These are phyloP conservation scores for Umimayanthus kanabou DNA, from an alignment of 92 coral and sea anemone genomes.

Conservation along the genomic window DNA sequence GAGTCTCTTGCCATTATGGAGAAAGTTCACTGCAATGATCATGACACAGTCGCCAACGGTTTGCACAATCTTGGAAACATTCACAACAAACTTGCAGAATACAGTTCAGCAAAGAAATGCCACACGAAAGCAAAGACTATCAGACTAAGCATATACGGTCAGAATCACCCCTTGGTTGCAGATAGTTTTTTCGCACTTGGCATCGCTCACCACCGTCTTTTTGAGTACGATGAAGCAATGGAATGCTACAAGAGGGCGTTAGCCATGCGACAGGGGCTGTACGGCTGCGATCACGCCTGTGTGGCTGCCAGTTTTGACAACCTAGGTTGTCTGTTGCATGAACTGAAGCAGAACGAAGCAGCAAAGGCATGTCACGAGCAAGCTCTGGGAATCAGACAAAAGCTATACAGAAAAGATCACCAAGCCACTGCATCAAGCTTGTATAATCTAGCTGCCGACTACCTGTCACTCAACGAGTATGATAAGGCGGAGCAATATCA, in stretches of 20 bases:
- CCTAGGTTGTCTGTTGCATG: slow-evolving; percentile 32
- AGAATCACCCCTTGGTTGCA: slow-evolving; percentile 42
- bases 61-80: slow-evolving; percentile 47
- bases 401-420: slow-evolving; percentile 11
- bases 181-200: slow-evolving; percentile 48
- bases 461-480: slow-evolving; percentile 22
- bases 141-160: slow-evolving; percentile 46
- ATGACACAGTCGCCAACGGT: slow-evolving; percentile 45
- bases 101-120: slow-evolving; percentile 37
- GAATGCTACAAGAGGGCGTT: slow-evolving; percentile 42
- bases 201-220: slow-evolving; percentile 41
- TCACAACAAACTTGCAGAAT: slow-evolving; percentile 23
- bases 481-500: slow-evolving; percentile 29
- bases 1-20: slow-evolving; percentile 36
- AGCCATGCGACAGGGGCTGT: slow-evolving; percentile 24
- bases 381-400: slow-evolving; percentile 34
- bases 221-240: slow-evolving; percentile 29
- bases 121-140: slow-evolving; percentile 42
- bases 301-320: slow-evolving; percentile 45
- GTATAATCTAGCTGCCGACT: slow-evolving; percentile 30
- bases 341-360: slow-evolving; percentile 24
- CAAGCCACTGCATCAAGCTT: slow-evolving; percentile 21
- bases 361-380: slow-evolving; percentile 35
- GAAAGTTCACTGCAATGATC: slow-evolving; percentile 25
- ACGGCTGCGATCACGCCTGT: slow-evolving; percentile 33